Conservation (phyloP, 2,113 vertebrate genomes). For the Caranx melampygus region DNA sequence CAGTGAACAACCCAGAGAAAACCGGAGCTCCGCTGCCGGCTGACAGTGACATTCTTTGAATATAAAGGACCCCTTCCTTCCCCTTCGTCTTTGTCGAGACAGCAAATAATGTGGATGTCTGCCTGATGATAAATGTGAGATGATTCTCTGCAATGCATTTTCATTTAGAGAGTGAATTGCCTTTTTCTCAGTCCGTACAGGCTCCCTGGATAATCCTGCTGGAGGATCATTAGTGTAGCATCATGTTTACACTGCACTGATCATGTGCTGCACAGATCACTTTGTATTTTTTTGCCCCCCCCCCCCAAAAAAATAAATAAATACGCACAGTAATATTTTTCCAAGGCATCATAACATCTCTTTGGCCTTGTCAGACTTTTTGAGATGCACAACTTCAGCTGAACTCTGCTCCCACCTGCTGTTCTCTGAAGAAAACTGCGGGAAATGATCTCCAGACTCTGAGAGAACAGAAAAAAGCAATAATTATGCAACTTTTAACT, state of each 20-base stretch:
- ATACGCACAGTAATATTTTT: neutral
- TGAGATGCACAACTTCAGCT: slow-evolving; percentile 6
- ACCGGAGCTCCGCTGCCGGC: slow-evolving; percentile 29
- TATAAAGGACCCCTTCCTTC: slow-evolving; percentile 50
- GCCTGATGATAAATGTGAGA: slow-evolving; percentile 53
- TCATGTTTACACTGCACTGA: slow-evolving; percentile 5
- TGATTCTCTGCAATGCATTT: slow-evolving; percentile 53
- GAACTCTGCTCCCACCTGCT: slow-evolving; percentile 74
- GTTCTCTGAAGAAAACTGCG: slow-evolving; percentile 46
- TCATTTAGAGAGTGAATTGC: slow-evolving; percentile 50
- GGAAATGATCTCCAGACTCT: slow-evolving; percentile 4
- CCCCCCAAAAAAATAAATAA: neutral
- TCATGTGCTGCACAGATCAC: neutral
- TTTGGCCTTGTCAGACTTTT: neutral
- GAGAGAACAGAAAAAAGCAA: neutral
- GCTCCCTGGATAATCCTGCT: slow-evolving; percentile 16
- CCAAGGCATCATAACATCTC: neutral
- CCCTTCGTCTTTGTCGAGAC: slow-evolving; percentile 47
- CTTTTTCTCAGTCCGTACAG: slow-evolving; percentile 5
- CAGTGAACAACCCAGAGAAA: slow-evolving; percentile 15
- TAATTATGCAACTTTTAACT: neutral
- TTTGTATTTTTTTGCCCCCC: neutral
- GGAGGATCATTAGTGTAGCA: slow-evolving; percentile 18
- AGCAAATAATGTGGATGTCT: slow-evolving; percentile 47
- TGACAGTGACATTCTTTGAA: slow-evolving; percentile 52